phyloP scores from a whole-genome alignment of 92 coral and sea anemone species.

The Desmophyllum pertusum region DNA sequence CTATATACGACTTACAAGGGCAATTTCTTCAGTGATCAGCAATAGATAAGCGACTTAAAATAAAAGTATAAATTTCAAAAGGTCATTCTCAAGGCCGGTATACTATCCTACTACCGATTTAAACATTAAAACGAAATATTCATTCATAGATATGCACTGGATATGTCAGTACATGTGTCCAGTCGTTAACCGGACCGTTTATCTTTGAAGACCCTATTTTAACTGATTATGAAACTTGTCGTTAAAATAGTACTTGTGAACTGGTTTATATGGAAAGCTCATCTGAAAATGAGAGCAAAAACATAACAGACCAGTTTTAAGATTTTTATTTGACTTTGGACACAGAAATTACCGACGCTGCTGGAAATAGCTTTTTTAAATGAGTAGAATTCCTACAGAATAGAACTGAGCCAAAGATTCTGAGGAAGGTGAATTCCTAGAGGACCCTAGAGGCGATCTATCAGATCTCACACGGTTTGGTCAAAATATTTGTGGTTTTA shows the following conservation, averaged over 20 bases:
- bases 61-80: background rate
- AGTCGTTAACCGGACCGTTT: too few relatives aligned
- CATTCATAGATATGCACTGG: background rate
- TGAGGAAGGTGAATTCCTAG: background rate
- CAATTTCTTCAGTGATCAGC: background rate
- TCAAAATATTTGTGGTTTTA: background rate
- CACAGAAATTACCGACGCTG: background rate
- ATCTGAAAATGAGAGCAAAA: background rate
- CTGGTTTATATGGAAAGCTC: background rate
- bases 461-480: background rate
- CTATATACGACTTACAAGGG: background rate
- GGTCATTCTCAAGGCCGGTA: constrained; percentile 2
- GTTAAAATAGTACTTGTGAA: background rate
- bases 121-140: background rate
- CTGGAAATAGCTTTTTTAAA: background rate
- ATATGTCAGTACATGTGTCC: too few relatives aligned
- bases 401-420: background rate
- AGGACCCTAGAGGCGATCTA: background rate
- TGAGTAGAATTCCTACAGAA: background rate
- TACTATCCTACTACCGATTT: background rate
- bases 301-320: background rate
- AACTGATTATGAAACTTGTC: background rate
- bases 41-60: constrained; percentile 14
- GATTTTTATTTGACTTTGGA: background rate
- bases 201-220: too few relatives aligned